A percentile compares a stretch with the other conserved stretches of the same genome.
These are phyloP conservation scores for Aphidius colemani DNA, from an alignment of 2,888 invertebrate genomes.

Conservation along the genomic window DNA sequence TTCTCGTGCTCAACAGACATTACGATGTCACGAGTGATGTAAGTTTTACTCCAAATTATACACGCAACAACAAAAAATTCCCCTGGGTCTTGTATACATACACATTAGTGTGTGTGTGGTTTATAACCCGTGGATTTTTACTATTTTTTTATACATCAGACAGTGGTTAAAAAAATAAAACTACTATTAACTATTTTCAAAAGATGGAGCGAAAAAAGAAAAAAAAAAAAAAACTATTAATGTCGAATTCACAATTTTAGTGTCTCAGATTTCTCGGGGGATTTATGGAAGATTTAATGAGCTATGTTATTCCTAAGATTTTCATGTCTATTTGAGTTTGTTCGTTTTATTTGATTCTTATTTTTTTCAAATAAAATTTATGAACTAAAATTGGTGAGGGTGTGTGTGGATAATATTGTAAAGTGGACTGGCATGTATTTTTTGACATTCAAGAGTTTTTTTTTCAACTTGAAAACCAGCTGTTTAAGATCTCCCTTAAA, in stretches of 20 bases:
- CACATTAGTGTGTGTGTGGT: no score
- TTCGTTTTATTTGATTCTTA: no score
- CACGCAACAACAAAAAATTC: conserved; percentile 16
- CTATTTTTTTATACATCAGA: no score
- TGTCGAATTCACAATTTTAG: not conserved
- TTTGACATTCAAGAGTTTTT: no score
- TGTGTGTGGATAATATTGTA: conserved; percentile 3
- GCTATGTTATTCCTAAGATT: no score
- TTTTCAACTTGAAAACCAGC: no score
- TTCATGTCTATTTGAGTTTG: no score
- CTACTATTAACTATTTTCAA: no score
- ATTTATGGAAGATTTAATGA: no score
- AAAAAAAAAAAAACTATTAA: not conserved
- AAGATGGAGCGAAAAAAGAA: not conserved
- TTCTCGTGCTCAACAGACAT: conserved; percentile 22
- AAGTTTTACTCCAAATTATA: conserved; percentile 23
- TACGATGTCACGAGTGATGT: conserved; percentile 10
- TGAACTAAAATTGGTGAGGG: not conserved
- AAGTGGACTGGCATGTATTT: conserved; percentile 13
- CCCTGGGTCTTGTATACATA: conserved; percentile 6
- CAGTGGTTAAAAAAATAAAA: no score
- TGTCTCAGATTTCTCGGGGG: not conserved
- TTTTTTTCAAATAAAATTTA: conserved; percentile 2
- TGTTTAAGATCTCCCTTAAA: no score
- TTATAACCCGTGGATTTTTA: no score